Base-by-base conservation (phyloP, 2,113 vertebrate genomes). In the Trogon melanurus region DNA sequence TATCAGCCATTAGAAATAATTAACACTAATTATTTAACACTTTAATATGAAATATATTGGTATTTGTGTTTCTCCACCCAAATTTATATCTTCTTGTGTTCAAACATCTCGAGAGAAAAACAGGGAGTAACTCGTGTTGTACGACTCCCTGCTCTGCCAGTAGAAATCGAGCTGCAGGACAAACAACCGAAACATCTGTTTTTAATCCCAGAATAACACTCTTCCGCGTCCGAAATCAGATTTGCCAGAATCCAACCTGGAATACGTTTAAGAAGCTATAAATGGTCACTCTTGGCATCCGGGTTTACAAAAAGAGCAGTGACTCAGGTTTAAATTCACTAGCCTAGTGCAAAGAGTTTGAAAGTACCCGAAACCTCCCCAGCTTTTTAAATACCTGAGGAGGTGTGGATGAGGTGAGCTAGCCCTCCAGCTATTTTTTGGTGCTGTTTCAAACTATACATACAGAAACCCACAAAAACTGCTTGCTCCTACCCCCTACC, bases 121-220 rank as follows among this genome's bases (percentile, higher is more conserved):
- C 60, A 60, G 44, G 44, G 65, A 82, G 64, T 60, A 93, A 22
- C 50, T 20, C 9, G 58, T 69, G 36, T 61, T 66, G 56, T 44
- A 84, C 48, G 16, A 48, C 56, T 88, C 65, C 45, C 61, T n/a
- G n/a, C 34, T 73, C 32, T 26, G 58, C 58, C 51, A 50, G 16
- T 23, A 15, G 27, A 45, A 81, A 91, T 84, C 30, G 61, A 67
- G 69, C 20, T 45, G n/a, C 57, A 65, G 48, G 27, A 56, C 0
- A 0, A 61, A 62, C 41, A 71, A 71, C 13, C 0, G 3, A 92
- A 83, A n/a, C 0, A 1, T 16, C 16, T 54, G n/a, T 1, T 73
- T 93, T 88, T 60, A 75, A 41, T 57, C 17, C 54, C 44, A 48
- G 79, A 85, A 13, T 13, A 23, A 54, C 29, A 21, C 16, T 61